A percentile compares a stretch with the other conserved stretches of the same genome.
phyloP scores from a whole-genome alignment of 2,888 invertebrate genomes.

The Doris montereyensis region DNA sequence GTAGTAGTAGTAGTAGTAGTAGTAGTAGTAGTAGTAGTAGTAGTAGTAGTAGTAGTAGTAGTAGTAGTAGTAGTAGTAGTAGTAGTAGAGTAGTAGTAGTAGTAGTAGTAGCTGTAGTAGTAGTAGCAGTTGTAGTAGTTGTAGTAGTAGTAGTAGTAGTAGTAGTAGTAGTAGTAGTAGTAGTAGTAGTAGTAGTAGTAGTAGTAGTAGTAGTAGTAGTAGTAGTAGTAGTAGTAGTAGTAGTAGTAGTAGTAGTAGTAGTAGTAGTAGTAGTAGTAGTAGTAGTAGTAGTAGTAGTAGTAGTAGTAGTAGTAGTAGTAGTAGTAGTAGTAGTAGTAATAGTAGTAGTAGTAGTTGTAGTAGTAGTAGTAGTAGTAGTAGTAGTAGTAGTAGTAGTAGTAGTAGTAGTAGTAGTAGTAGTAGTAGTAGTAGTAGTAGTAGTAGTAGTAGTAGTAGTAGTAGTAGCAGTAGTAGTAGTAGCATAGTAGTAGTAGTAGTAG shows the following conservation, averaged over 20 bases:
- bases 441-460: slow-evolving; percentile 33
- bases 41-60: not conserved
- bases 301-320: not conserved
- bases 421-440: slow-evolving; percentile 35
- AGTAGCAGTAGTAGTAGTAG: slow-evolving; percentile 20
- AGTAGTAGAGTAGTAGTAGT: too few species aligned
- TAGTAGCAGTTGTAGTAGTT: too few species aligned
- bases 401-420: slow-evolving; percentile 35
- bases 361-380: slow-evolving; percentile 30
- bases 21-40: not conserved
- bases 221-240: not conserved
- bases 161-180: not conserved
- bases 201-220: slow-evolving; percentile 5
- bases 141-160: slow-evolving; percentile 16
- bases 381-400: slow-evolving; percentile 34
- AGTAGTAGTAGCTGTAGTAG: not conserved
- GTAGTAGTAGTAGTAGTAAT: not conserved
- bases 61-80: too few species aligned
- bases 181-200: not conserved
- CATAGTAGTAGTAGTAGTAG: too few species aligned
- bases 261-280: not conserved
- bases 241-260: slow-evolving; percentile 6
- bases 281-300: not conserved
- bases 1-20: too few species aligned
- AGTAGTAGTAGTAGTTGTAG: slow-evolving; percentile 15